phyloP scores from a whole-genome alignment of 2,888 invertebrate species.

The Drosophila mulleri region DNA sequence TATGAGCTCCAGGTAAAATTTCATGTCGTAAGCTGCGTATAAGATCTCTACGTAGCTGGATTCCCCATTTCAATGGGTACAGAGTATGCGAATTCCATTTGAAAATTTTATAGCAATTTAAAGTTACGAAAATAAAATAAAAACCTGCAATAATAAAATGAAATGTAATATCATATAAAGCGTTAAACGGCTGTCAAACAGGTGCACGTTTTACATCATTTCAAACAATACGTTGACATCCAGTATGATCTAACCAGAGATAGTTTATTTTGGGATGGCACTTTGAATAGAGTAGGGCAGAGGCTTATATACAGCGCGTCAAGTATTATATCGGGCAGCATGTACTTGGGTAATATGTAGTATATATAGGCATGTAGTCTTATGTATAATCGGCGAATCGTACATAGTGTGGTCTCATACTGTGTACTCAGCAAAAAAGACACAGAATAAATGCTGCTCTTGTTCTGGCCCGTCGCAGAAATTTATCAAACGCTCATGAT shows the following conservation, averaged over 20 bases:
- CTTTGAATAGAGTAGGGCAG: neutral
- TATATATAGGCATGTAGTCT: constrained; percentile 5
- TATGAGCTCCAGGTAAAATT: too few relatives aligned
- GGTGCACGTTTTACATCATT: neutral
- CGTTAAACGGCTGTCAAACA: neutral
- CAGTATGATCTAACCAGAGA: constrained; percentile 1
- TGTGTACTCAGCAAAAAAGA: constrained; percentile 3
- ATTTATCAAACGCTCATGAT: constrained; percentile 64
- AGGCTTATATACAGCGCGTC: neutral
- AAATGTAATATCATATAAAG: neutral
- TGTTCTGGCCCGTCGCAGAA: constrained; percentile 41
- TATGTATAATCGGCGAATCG: constrained; percentile 5
- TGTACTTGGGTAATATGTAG: constrained; percentile 1
- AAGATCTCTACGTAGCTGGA: too few relatives aligned
- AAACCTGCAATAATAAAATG: neutral
- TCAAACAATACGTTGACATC: constrained; percentile 16
- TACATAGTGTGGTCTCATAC: constrained; percentile 16
- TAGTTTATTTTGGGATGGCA: constrained; percentile 15
- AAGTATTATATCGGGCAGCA: neutral
- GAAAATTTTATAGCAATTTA: too few relatives aligned
- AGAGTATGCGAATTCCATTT: too few relatives aligned
- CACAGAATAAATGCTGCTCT: constrained; percentile 14
- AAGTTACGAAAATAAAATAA: neutral
- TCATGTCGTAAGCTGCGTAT: too few relatives aligned
- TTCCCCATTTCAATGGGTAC: too few relatives aligned